Percentiles rank a stretch among this genome's conserved stretches.
Evolutionary conservation across 2,888 invertebrate species (phyloP).

Genomic region (Leptopilina syphax): DNA sequence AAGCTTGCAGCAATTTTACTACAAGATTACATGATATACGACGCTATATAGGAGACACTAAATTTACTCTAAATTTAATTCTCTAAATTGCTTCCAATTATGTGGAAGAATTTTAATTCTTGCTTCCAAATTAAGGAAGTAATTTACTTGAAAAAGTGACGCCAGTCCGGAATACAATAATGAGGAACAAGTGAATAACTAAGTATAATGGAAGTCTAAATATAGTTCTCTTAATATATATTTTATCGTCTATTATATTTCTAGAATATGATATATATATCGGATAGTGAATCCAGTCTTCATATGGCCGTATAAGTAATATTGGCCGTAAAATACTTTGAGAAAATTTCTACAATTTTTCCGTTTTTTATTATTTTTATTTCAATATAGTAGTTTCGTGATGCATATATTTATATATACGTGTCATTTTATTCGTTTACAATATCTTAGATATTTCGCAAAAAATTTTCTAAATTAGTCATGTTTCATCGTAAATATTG

Average conservation of each 20-base stretch:
- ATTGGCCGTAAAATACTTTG: slow-evolving; percentile 28
- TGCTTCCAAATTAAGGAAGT: not conserved
- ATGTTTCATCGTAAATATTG: too few relatives aligned
- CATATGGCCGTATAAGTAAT: slow-evolving; percentile 25
- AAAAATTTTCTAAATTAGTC: too few relatives aligned
- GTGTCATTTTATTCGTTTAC: too few relatives aligned
- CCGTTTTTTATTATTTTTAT: not conserved
- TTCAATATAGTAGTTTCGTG: too few relatives aligned
- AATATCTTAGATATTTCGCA: too few relatives aligned
- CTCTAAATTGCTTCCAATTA: too few relatives aligned
- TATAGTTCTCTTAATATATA: not conserved
- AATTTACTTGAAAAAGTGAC: not conserved
- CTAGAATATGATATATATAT: slow-evolving; percentile 21
- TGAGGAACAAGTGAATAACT: not conserved
- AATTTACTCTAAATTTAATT: too few relatives aligned
- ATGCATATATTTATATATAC: too few relatives aligned
- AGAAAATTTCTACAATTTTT: slow-evolving; percentile 4
- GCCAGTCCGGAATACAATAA: not conserved
- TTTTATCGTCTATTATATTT: not conserved
- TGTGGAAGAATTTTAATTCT: too few relatives aligned
- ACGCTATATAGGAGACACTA: too few relatives aligned
- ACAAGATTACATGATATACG: too few relatives aligned
- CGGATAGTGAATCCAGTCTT: slow-evolving; percentile 39
- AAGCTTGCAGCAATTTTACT: too few relatives aligned
- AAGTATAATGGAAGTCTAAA: not conserved